Percentiles rank a stretch among this genome's conserved stretches.
These are phyloP conservation scores for Parnassius orleans DNA, from an alignment of 2,888 invertebrate genomes.

Conservation along the genomic window DNA sequence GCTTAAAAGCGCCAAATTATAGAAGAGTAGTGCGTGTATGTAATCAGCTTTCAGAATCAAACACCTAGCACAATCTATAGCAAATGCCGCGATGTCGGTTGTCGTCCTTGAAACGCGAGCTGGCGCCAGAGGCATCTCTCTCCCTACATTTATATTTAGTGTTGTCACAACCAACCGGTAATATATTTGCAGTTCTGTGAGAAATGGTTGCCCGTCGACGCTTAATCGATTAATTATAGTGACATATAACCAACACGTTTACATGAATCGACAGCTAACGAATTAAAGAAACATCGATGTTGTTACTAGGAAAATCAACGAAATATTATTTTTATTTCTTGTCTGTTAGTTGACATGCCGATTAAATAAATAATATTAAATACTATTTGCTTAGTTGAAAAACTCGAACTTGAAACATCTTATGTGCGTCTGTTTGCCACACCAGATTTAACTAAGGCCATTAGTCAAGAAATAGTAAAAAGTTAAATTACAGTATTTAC, in stretches of 20 bases:
- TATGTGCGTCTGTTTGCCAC: no score
- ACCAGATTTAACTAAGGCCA: no score
- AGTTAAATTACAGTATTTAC: no score
- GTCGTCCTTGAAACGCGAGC: slow-evolving; percentile 61
- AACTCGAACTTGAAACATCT: no score
- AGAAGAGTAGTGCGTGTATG: slow-evolving; percentile 18
- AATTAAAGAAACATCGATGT: no score
- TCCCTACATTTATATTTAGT: slow-evolving; percentile 49
- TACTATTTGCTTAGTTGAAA: no score
- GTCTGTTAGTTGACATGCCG: no score
- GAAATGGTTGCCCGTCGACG: slow-evolving; percentile 39
- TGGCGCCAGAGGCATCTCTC: slow-evolving; percentile 51
- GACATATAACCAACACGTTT: neutral
- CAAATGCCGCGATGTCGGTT: slow-evolving; percentile 38
- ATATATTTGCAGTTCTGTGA: slow-evolving; percentile 52
- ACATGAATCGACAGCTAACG: no score
- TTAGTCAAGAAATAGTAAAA: no score
- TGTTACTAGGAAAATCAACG: no score
- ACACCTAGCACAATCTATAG: slow-evolving; percentile 36
- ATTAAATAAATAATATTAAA: no score
- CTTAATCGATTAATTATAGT: slow-evolving; percentile 1
- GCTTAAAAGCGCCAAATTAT: slow-evolving; percentile 10
- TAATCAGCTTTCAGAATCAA: slow-evolving; percentile 17
- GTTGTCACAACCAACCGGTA: slow-evolving; percentile 40
- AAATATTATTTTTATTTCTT: no score